A percentile compares a stretch with the other conserved stretches of the same genome.
Evolutionary conservation across 2,797 vertebrate species (phyloP).

Genomic region (Eleutherodactylus coqui): DNA sequence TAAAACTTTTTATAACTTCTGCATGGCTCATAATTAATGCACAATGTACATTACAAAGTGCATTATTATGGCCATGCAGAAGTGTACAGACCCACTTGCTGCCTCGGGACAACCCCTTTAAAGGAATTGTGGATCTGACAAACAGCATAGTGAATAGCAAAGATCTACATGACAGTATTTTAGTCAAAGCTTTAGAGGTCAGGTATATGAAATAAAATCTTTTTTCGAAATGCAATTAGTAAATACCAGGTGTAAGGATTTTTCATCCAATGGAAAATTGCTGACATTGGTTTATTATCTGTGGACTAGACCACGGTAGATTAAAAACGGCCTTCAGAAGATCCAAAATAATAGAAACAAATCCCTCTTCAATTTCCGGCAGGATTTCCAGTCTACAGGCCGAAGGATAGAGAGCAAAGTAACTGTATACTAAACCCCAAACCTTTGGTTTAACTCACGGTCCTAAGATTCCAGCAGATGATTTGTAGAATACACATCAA

Average conservation of each 20-base stretch:
- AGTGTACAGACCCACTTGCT: too few species aligned
- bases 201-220: too few species aligned
- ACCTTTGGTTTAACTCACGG: slow-evolving; percentile 9
- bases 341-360: slow-evolving; percentile 62
- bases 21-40: too few species aligned
- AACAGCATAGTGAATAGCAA: background rate
- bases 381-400: slow-evolving; percentile 64
- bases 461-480: slow-evolving; percentile 2
- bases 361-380: slow-evolving; percentile 68
- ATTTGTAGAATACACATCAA: background rate
- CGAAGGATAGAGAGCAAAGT: slow-evolving; percentile 65
- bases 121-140: background rate
- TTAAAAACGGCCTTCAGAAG: slow-evolving; percentile 63
- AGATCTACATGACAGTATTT: background rate
- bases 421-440: slow-evolving; percentile 62
- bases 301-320: slow-evolving; percentile 47
- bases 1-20: too few species aligned
- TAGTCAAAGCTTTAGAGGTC: too few species aligned
- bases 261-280: slow-evolving; percentile 12
- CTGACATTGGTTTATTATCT: slow-evolving; percentile 14
- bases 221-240: slow-evolving; percentile 7
- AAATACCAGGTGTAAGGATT: slow-evolving; percentile 35
- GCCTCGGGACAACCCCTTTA: too few species aligned
- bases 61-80: too few species aligned
- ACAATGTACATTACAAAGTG: too few species aligned